Evolutionary conservation across 2,113 vertebrate species (phyloP), one percentile per base, ranked within the genome.

Genomic region (Leiothrix lutea): DNA sequence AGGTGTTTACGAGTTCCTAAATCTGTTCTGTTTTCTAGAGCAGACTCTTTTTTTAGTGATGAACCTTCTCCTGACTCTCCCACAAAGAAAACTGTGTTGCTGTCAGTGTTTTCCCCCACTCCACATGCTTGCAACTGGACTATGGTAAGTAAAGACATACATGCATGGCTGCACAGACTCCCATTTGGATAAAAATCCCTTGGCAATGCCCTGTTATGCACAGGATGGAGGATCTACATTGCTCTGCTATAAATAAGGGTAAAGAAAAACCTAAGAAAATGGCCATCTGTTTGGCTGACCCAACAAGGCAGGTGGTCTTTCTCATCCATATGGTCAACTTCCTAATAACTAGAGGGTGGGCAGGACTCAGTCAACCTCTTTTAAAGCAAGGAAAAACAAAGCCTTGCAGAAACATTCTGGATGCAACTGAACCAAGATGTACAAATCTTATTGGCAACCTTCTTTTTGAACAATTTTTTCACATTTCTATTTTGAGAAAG

Each of bases 211-310:
- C 23, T 53, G 48, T 31, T 28, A 58, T 1, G 5, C 16, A 40
- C 29, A 64, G 25, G 35, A 48, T 22, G 4, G 11, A 86, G 44
- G 48, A 69, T 22, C 33, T 88, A 28, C 44, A 45, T 13, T 54
- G 10, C 17, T 66, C 22, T 73, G 42, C 42, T 77, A 83, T 35
- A 79, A 94, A 92, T 23, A 66, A 69, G 44, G 13, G 21, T 67
- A 80, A 82, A 67, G 22, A 75, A 57, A 87, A 36, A n/a, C 42
- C 90, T 33, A 35, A 47, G 58, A 91, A 87, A 86, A 16, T 33
- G 15, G 47, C 81, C 90, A 91, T 94, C 91, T 95, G 87, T 87
- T 88, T 77, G 58, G 78, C 80, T 81, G 70, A 94, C 80, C 86
- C 42, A 80, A 5, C 10, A 69, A 66, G 29, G 14, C 78, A 95